Evolutionary conservation across 2,113 vertebrate genomes (phyloP).

Genomic region (Triplophysa dalaica): DNA sequence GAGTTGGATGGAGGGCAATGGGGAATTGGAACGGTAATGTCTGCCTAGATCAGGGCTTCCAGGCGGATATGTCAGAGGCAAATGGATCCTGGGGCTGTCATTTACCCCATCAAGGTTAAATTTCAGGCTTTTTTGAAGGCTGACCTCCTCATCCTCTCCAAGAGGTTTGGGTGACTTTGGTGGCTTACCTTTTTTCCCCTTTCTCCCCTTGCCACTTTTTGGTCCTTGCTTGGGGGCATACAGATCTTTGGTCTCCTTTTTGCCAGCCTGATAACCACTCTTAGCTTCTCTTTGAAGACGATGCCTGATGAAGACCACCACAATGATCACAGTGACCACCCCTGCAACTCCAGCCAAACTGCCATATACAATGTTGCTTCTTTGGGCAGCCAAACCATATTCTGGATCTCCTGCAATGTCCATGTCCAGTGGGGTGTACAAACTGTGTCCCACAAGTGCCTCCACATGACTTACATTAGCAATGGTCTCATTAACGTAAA

Average conservation of each 20-base stretch:
- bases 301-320: constrained; percentile 89
- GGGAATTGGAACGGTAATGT: constrained; percentile 97
- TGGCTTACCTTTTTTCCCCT: constrained; percentile 90
- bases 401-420: constrained; percentile 97
- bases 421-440: constrained; percentile 92
- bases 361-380: constrained; percentile 94
- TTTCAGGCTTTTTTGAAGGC: constrained; percentile 94
- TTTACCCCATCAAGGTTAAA: constrained; percentile 93
- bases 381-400: constrained; percentile 87
- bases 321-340: constrained; percentile 88
- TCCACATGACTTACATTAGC: constrained; percentile 91
- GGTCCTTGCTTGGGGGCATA: constrained; percentile 91
- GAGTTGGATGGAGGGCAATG: constrained; percentile 95
- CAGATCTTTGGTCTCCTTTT: constrained; percentile 98
- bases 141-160: constrained; percentile 84
- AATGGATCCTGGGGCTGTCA: constrained; percentile 95
- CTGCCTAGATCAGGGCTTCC: constrained; percentile 95
- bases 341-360: constrained; percentile 94
- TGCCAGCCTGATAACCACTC: constrained; percentile 96
- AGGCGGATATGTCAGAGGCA: constrained; percentile 95
- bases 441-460: constrained; percentile 91
- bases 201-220: constrained; percentile 89
- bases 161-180: constrained; percentile 88
- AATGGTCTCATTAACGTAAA: constrained; percentile 96
- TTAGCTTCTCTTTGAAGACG: constrained; percentile 94